phyloP scores from a whole-genome alignment of 2,888 invertebrate genomes.

The Volucella bombylans region DNA sequence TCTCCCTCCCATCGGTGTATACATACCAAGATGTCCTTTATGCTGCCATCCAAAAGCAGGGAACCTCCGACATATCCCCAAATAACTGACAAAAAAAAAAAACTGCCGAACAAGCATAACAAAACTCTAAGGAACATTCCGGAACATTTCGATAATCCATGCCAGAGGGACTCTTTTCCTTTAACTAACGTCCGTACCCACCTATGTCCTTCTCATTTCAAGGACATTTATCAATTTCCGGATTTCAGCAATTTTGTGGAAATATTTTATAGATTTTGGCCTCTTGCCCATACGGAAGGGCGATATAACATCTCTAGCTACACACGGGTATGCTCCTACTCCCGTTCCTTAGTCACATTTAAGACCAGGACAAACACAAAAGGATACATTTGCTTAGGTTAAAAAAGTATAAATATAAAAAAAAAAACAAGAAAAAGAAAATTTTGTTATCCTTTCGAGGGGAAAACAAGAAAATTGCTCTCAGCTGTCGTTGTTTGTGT shows the following conservation, averaged over 20 bases:
- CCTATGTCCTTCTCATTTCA: conserved; percentile 17
- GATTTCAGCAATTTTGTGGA: conserved; percentile 59
- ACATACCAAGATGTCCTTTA: conserved; percentile 1
- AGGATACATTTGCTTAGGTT: conserved; percentile 51
- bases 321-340: not conserved
- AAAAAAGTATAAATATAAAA: too few species aligned
- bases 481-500: conserved; percentile 43
- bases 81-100: conserved; percentile 20
- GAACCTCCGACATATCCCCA: not conserved
- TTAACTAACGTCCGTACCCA: not conserved
- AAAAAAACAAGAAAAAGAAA: conserved; percentile 7
- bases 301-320: conserved; percentile 1
- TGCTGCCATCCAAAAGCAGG: not conserved
- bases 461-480: conserved; percentile 56
- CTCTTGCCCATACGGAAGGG: conserved; percentile 39
- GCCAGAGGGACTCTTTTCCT: conserved; percentile 1
- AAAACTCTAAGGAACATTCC: conserved; percentile 6
- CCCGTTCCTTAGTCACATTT: conserved; percentile 4
- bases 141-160: conserved; percentile 38
- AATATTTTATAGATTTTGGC: conserved; percentile 65
- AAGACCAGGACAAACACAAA: conserved; percentile 36
- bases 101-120: conserved; percentile 49
- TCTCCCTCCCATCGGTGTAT: conserved; percentile 39
- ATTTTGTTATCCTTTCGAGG: conserved; percentile 57
- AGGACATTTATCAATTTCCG: conserved; percentile 71